Evolutionary conservation across 2,113 vertebrate species (phyloP).

Genomic region (Myotis lucifugus): DNA sequence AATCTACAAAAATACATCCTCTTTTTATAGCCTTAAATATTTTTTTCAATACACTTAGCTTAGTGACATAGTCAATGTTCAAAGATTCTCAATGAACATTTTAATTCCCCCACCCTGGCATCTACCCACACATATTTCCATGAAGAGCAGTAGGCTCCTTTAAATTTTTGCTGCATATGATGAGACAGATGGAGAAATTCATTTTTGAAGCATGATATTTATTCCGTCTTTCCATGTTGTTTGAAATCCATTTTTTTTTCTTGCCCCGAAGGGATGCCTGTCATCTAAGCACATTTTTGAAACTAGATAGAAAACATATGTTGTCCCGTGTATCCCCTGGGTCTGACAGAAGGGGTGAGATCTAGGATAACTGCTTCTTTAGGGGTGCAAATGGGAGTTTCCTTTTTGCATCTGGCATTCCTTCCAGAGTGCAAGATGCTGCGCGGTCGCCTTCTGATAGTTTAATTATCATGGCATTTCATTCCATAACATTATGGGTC

Average conservation of each 20-base stretch:
- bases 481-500: background rate
- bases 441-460: background rate
- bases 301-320: slow-evolving; percentile 61
- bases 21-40: background rate
- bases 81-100: background rate
- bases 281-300: slow-evolving; percentile 49
- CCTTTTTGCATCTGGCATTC: background rate
- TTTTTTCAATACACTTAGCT: background rate
- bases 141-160: background rate
- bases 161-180: background rate
- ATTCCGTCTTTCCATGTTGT: slow-evolving; percentile 53
- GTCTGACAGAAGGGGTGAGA: slow-evolving; percentile 32
- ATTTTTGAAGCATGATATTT: slow-evolving; percentile 66
- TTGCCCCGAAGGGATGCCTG: slow-evolving; percentile 54
- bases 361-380: background rate
- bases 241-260: slow-evolving; percentile 56
- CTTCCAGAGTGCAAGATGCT: background rate
- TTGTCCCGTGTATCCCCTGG: background rate
- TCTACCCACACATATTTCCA: background rate
- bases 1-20: background rate
- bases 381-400: background rate
- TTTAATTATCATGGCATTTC: slow-evolving; percentile 17
- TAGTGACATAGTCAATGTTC: background rate
- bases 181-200: slow-evolving; percentile 62
- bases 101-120: background rate